A percentile compares a stretch with the other conserved stretches of the same genome.
Conservation (phyloP, 2,113 vertebrate species). For the Hyaena hyaena region DNA sequence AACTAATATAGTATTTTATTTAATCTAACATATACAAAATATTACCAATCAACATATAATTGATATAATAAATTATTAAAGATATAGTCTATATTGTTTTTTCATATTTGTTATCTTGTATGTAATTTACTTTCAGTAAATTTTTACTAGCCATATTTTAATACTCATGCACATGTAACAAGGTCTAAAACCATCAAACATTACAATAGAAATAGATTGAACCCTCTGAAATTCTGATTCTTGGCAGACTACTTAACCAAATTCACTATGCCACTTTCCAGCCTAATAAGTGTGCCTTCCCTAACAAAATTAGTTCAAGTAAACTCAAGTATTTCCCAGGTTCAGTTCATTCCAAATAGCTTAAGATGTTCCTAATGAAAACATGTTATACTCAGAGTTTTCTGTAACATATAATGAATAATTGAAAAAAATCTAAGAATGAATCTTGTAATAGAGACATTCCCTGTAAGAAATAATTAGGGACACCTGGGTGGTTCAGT, state of each 20-base stretch:
- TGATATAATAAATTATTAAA: neutral
- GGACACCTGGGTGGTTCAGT: too few species aligned
- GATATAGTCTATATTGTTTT: neutral
- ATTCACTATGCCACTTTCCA: neutral
- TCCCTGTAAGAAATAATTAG: constrained; percentile 57
- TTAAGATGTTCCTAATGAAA: constrained; percentile 14
- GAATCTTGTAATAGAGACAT: constrained; percentile 46
- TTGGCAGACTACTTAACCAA: neutral
- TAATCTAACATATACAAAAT: constrained; percentile 24
- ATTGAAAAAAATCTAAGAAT: neutral
- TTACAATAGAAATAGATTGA: neutral
- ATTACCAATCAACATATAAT: neutral
- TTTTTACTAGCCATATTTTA: neutral
- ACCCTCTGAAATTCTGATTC: neutral
- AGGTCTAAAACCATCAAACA: neutral
- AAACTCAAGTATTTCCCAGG: constrained; percentile 35
- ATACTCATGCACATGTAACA: neutral
- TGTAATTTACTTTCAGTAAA: neutral
- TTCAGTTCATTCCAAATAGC: constrained; percentile 22
- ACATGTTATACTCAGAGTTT: neutral
- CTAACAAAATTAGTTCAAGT: neutral
- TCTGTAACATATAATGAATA: constrained; percentile 36
- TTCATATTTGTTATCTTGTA: neutral
- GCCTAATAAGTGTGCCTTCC: neutral
- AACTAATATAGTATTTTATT: neutral